Evolutionary conservation across 2,888 invertebrate species (phyloP), one percentile per base, ranked within the genome.

Genomic region (Ennomos fuscantarius): DNA sequence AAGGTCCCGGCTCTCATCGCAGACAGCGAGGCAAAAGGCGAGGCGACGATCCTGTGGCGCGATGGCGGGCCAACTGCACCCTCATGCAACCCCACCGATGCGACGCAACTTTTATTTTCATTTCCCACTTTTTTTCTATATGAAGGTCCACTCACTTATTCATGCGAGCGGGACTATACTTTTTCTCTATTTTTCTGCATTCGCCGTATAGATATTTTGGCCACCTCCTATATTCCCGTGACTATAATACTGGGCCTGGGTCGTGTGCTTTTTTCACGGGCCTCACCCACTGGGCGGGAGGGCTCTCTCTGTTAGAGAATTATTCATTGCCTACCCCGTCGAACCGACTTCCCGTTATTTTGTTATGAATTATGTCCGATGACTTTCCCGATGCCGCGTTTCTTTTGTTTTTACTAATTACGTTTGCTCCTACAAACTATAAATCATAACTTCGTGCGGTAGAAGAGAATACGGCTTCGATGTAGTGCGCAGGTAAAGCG

Each of bases 291-390:
- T 68, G 78, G 49, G 76, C 81, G 75, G 79, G 81, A 79, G 89
- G 89, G 87, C 83, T 89, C 88, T 87, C 88, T 87, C 89, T 87
- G 90, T 90, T 89, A 89, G 88, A 86, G 88, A 91, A 91, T 91
- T 91, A 92, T 92, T 91, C 91, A 92, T 92, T 90, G 91, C 91
- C 90, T 84, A 87, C 91, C 91, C 79, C 86, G 84, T 89, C 87
- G 85, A 89, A 89, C 87, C 81, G 86, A 87, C 87, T 87, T 89
- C 86, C 88, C 87, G 88, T 90, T 91, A 92, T 90, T 91, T 90
- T 90, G 91, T 89, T 91, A 91, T 91, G 89, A 91, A 90, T 90
- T 90, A 92, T 91, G 85, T 87, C 87, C 87, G 87, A 89, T 89
- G 89, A 90, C 89, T 89, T 89, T 85, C 85, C 75, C 84, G 83